phyloP scores from a whole-genome alignment of 1,140 invertebrate species.

The Bemisia tabaci region DNA sequence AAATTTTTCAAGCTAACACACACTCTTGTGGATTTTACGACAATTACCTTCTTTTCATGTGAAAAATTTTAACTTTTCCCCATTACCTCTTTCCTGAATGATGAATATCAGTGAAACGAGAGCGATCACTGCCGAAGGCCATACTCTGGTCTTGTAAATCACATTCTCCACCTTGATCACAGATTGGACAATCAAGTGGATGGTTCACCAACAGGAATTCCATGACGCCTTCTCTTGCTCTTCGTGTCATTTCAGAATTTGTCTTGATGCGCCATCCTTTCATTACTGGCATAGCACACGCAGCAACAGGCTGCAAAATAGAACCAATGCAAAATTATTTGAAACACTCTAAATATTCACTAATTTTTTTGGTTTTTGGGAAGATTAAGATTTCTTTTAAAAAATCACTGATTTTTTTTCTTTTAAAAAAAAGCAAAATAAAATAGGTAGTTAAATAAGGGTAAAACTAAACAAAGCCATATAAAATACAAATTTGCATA shows the following conservation, averaged over 20 bases:
- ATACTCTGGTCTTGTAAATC: slow-evolving; percentile 97
- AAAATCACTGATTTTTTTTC: too few relatives aligned
- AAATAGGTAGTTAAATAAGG: too few relatives aligned
- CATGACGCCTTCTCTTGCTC: slow-evolving; percentile 96
- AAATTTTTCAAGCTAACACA: too few relatives aligned
- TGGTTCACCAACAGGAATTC: slow-evolving; percentile 98
- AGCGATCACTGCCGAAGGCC: slow-evolving; percentile 96
- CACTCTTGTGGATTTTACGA: too few relatives aligned
- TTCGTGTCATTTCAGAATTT: slow-evolving; percentile 86
- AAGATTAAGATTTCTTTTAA: too few relatives aligned
- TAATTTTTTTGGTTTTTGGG: too few relatives aligned
- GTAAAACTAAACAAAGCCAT: too few relatives aligned
- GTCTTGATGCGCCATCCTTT: slow-evolving; percentile 97
- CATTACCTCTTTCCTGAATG: slow-evolving; percentile 85
- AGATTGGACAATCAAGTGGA: slow-evolving; percentile 98
- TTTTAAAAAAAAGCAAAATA: too few relatives aligned
- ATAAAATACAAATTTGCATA: too few relatives aligned
- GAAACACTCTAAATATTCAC: background rate
- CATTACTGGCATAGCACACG: slow-evolving; percentile 99
- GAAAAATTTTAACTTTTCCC: too few relatives aligned
- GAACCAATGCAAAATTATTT: background rate
- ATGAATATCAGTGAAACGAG: slow-evolving; percentile 85
- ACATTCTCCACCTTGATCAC: slow-evolving; percentile 99
- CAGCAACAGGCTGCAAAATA: slow-evolving; percentile 83
- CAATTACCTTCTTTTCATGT: too few relatives aligned